Conservation (phyloP, 2,888 invertebrate genomes). For the Thera obeliscata region DNA sequence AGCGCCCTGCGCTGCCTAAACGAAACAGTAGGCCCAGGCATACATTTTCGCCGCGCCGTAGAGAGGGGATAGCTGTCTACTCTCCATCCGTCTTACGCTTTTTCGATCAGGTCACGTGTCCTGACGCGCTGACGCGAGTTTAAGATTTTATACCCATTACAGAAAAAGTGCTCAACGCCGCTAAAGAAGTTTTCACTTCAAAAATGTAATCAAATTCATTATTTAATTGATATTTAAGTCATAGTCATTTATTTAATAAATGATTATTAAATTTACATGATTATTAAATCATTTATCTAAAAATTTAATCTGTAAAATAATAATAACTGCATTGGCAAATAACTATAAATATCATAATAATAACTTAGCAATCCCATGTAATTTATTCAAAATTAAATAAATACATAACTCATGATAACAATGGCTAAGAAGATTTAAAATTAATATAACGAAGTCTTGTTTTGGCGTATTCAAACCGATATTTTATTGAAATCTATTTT, state of each 20-base stretch:
- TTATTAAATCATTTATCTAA: neutral
- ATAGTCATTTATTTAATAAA: neutral
- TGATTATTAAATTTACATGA: neutral
- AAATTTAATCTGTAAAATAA: conserved; percentile 11
- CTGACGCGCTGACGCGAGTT: too few relatives aligned
- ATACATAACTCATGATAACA: conserved; percentile 26
- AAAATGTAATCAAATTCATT: too few relatives aligned
- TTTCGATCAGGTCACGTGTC: too few relatives aligned
- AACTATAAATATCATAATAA: conserved; percentile 27
- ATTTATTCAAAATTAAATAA: conserved; percentile 33
- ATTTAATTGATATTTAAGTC: too few relatives aligned
- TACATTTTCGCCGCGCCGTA: too few relatives aligned
- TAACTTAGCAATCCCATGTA: conserved; percentile 24
- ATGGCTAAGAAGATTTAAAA: conserved; percentile 23
- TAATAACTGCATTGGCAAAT: conserved; percentile 41
- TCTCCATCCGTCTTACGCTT: too few relatives aligned
- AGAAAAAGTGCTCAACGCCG: too few relatives aligned
- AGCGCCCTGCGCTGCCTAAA: too few relatives aligned
- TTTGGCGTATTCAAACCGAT: neutral
- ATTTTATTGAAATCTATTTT: neutral
- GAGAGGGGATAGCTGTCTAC: too few relatives aligned
- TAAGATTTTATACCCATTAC: too few relatives aligned
- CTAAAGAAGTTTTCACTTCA: too few relatives aligned
- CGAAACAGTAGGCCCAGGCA: too few relatives aligned
- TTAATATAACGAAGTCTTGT: conserved; percentile 21